These are phyloP conservation scores for Urophycis tenuis DNA, from an alignment of 2,797 vertebrate species.

Conservation along the genomic window DNA sequence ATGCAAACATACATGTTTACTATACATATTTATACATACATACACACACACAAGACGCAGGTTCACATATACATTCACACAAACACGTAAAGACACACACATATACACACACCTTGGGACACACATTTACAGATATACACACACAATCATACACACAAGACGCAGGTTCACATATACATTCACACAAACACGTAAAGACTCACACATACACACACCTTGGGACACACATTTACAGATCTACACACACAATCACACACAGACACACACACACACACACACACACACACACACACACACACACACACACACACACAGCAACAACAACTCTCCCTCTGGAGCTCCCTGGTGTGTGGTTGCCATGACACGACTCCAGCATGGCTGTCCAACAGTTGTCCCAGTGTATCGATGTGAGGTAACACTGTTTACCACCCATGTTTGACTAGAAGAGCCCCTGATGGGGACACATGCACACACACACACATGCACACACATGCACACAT, in stretches of 20 bases:
- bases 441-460: constrained; percentile 8
- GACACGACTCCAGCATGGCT: constrained; percentile 52
- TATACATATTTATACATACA: not conserved
- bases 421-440: constrained; percentile 49
- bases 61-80: not conserved
- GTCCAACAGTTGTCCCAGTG: constrained; percentile 58
- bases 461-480: not conserved
- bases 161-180: not conserved
- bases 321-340: constrained; percentile 5
- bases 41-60: not conserved
- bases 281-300: not conserved
- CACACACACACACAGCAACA: not conserved
- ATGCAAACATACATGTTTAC: too few species aligned
- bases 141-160: not conserved
- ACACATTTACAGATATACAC: too few species aligned
- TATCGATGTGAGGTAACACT: constrained; percentile 22
- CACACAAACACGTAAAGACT: not conserved
- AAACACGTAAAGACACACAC: not conserved
- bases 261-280: not conserved
- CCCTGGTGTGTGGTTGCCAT: constrained; percentile 39
- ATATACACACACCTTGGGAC: too few species aligned
- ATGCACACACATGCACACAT: not conserved
- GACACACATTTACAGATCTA: too few species aligned
- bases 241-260: not conserved
- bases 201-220: not conserved